A percentile compares a stretch with the other conserved stretches of the same genome.
Conservation (phyloP, 2,888 invertebrate species). For the Plebejus anna region DNA sequence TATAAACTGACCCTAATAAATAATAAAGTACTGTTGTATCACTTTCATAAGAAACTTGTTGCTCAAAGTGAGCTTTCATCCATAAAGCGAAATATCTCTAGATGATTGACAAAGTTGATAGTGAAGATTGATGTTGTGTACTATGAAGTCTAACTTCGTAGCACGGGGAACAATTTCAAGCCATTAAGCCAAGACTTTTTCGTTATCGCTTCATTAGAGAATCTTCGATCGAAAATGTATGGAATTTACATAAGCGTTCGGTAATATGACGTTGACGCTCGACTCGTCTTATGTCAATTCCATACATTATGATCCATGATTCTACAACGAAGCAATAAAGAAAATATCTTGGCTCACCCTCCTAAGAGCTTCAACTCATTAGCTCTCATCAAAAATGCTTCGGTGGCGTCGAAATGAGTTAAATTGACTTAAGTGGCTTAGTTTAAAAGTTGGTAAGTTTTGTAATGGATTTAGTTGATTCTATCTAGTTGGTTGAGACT, state of each 20-base stretch:
- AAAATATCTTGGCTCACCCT: no score
- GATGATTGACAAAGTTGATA: constrained; percentile 15
- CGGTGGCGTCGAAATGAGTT: not conserved
- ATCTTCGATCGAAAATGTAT: no score
- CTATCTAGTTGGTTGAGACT: no score
- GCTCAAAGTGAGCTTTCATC: not conserved
- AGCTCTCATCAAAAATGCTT: not conserved
- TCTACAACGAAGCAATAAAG: no score
- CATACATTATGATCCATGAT: no score
- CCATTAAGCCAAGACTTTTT: no score
- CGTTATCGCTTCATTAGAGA: no score
- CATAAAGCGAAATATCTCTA: not conserved
- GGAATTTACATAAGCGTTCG: no score
- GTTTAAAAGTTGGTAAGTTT: not conserved
- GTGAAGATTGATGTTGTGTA: constrained; percentile 21
- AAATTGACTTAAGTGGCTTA: not conserved
- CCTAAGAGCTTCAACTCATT: not conserved
- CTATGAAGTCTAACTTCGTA: constrained; percentile 1
- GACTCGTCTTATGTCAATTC: no score
- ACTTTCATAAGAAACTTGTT: not conserved
- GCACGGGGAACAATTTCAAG: not conserved
- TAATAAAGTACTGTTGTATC: not conserved
- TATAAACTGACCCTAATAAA: no score
- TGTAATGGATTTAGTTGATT: not conserved
- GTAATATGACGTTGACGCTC: no score